phyloP scores from a whole-genome alignment of 2,113 vertebrate genomes.

The Grallaria varia region DNA sequence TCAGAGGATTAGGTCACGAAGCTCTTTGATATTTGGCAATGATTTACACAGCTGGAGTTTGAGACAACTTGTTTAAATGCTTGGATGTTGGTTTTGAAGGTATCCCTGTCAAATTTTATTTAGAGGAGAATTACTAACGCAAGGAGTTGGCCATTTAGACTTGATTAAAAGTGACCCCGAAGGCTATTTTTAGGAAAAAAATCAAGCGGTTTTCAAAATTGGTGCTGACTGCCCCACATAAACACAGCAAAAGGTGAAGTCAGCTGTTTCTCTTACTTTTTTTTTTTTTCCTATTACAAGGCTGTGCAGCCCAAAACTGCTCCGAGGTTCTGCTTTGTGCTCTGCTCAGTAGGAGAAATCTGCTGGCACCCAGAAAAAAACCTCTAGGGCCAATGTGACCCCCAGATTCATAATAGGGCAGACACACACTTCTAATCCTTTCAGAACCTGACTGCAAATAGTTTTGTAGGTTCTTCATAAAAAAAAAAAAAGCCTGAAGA shows the following conservation, averaged over 20 bases:
- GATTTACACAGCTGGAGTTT: slow-evolving; percentile 23
- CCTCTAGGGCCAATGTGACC: background rate
- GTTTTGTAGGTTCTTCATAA: background rate
- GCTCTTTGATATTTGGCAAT: slow-evolving; percentile 24
- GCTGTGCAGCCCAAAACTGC: background rate
- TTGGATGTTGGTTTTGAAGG: slow-evolving; percentile 48
- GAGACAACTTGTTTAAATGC: slow-evolving; percentile 21
- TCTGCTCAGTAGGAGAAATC: background rate
- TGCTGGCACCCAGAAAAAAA: background rate
- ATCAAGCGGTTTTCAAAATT: slow-evolving; percentile 56
- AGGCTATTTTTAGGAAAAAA: slow-evolving; percentile 64
- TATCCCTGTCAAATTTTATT: slow-evolving; percentile 56
- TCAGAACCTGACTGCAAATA: background rate
- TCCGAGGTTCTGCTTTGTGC: background rate
- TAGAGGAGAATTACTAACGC: background rate
- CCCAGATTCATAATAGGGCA: background rate
- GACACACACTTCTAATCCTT: background rate
- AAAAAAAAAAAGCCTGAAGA: background rate
- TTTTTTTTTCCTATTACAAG: background rate
- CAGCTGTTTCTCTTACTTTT: slow-evolving; percentile 31
- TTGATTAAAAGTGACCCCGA: slow-evolving; percentile 65
- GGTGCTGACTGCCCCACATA: slow-evolving; percentile 63
- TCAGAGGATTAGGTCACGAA: slow-evolving; percentile 35
- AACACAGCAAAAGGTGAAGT: slow-evolving; percentile 42
- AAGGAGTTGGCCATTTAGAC: slow-evolving; percentile 9